phyloP scores from a whole-genome alignment of 2,797 vertebrate species.

The Sebastes reedi region DNA sequence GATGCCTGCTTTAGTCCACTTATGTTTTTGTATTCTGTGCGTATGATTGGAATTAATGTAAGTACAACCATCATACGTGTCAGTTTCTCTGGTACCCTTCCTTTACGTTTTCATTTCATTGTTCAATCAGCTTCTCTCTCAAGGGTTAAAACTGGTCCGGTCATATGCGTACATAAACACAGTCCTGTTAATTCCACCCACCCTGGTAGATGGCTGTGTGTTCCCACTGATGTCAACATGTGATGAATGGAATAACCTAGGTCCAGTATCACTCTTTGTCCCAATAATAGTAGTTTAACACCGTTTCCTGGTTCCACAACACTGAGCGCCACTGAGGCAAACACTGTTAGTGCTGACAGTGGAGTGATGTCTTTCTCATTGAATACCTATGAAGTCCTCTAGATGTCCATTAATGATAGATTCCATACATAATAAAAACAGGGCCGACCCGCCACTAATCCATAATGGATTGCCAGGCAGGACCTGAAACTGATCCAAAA shows the following conservation, averaged over 20 bases:
- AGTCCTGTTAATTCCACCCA: constrained; percentile 4
- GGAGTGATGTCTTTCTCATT: constrained; percentile 70
- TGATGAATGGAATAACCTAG: constrained; percentile 51
- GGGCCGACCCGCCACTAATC: constrained; percentile 59
- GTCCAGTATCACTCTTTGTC: constrained; percentile 42
- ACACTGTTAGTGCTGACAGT: constrained; percentile 60
- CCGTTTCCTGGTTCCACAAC: constrained; percentile 52
- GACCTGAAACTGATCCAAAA: constrained; percentile 63
- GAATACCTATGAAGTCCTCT: constrained; percentile 73
- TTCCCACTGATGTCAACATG: constrained; percentile 17
- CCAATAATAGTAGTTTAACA: constrained; percentile 64
- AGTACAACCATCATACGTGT: background rate
- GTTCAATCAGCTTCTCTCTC: background rate
- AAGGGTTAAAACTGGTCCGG: background rate
- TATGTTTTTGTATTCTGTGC: background rate
- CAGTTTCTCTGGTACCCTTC: background rate
- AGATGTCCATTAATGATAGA: constrained; percentile 74
- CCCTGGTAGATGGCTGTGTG: background rate
- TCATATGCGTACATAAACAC: background rate
- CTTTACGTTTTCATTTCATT: background rate
- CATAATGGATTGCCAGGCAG: constrained; percentile 60
- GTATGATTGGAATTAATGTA: background rate
- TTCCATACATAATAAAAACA: constrained; percentile 70
- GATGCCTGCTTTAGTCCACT: background rate
- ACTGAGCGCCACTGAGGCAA: constrained; percentile 56